These are phyloP conservation scores for Polypterus bichir DNA, from an alignment of 2,113 vertebrate species.

Conservation along the genomic window DNA sequence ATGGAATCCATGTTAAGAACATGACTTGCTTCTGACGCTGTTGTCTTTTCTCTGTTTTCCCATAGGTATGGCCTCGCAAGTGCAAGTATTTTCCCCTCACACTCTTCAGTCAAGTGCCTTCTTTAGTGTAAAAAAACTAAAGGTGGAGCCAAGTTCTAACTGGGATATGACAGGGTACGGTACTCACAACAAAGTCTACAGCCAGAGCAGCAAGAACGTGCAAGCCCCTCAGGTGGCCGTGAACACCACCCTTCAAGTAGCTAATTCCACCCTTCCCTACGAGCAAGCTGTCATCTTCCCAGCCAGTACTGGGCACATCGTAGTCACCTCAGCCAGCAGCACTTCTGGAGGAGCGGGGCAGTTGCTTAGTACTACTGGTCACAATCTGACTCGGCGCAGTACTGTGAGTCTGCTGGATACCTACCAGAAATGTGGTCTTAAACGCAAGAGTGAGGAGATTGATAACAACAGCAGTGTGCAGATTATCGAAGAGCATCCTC, in stretches of 20 bases:
- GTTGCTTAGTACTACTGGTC: conserved; percentile 68
- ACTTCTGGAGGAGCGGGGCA: conserved; percentile 70
- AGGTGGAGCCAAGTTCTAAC: conserved; percentile 89
- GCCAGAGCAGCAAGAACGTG: conserved; percentile 82
- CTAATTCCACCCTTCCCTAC: conserved; percentile 78
- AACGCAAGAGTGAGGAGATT: conserved; percentile 94
- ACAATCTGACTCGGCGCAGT: conserved; percentile 95
- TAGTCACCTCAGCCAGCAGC: conserved; percentile 84
- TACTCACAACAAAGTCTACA: conserved; percentile 89
- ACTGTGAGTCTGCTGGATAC: conserved; percentile 96
- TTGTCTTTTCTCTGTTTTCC: conserved; percentile 34
- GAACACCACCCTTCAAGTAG: conserved; percentile 76
- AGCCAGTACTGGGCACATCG: conserved; percentile 76
- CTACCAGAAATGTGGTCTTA: conserved; percentile 98
- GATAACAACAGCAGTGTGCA: conserved; percentile 92
- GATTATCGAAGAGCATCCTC: conserved; percentile 85
- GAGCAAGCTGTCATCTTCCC: conserved; percentile 95
- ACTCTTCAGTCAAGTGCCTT: conserved; percentile 97
- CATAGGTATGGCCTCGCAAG: conserved; percentile 97
- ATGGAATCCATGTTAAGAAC: conserved; percentile 25
- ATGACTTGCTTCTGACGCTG: conserved; percentile 45
- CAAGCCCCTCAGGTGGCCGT: conserved; percentile 70
- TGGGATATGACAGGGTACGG: conserved; percentile 99
- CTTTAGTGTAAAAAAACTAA: conserved; percentile 99
- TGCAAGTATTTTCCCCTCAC: conserved; percentile 95